Conservation (phyloP, 1,140 invertebrate genomes). For the Saxidomus purpurata region DNA sequence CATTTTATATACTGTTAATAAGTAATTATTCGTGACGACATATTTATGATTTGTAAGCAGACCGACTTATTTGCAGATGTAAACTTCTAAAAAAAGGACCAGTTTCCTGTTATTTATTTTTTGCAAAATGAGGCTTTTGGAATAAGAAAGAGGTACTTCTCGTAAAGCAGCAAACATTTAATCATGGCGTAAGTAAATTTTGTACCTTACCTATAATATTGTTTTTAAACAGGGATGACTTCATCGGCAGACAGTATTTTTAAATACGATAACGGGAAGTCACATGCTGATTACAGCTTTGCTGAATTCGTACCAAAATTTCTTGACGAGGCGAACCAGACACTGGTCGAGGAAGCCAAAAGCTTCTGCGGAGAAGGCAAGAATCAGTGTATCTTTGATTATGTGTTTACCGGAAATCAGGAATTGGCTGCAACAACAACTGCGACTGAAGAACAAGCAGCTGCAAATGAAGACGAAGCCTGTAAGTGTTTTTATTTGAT, state of each 20-base stretch:
- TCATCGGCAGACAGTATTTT: constrained; percentile 54
- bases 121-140: no score
- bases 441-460: constrained; percentile 4
- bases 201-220: no score
- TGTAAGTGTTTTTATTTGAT: neutral
- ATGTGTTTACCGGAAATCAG: constrained; percentile 65
- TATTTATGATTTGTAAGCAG: no score
- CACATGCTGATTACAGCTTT: constrained; percentile 57
- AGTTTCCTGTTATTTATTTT: no score
- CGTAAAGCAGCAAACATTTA: no score
- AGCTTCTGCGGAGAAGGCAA: constrained; percentile 62
- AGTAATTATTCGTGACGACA: no score
- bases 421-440: constrained; percentile 59
- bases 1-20: no score
- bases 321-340: constrained; percentile 50
- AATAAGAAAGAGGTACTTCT: no score
- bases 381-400: constrained; percentile 69
- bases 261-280: constrained; percentile 63
- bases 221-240: constrained; percentile 54
- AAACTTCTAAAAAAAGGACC: no score
- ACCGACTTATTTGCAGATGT: no score
- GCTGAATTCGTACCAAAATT: constrained; percentile 68
- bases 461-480: neutral
- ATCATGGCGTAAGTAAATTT: no score
- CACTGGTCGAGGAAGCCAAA: constrained; percentile 9